Conservation (phyloP, 1,140 invertebrate genomes). For the Tetraneura akinire region DNA sequence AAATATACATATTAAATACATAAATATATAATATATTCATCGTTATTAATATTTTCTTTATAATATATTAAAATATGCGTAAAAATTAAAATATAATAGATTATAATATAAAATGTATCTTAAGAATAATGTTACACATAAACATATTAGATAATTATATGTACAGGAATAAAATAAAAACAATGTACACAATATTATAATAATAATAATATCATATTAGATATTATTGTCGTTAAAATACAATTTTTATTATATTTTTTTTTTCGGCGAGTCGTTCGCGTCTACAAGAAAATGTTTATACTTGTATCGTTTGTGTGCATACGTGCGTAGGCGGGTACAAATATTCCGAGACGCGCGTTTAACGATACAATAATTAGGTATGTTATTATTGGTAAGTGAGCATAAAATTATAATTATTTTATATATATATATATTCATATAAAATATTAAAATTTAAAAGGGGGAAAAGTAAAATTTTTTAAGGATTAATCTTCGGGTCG, state of each 20-base stretch:
- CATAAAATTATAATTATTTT: too few relatives aligned
- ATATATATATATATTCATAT: too few relatives aligned
- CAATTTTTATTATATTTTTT: too few relatives aligned
- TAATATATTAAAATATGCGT: background rate
- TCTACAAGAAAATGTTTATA: background rate
- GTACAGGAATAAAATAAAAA: constrained; percentile 25
- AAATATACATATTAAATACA: background rate
- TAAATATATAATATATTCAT: background rate
- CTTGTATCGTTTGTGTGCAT: too few relatives aligned
- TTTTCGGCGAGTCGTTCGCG: background rate
- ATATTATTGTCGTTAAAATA: background rate
- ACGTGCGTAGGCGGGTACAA: too few relatives aligned
- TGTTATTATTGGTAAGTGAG: too few relatives aligned
- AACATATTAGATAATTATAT: constrained; percentile 44
- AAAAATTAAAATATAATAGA: background rate
- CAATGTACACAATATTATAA: constrained; percentile 29
- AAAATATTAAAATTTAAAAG: too few relatives aligned
- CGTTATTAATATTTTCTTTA: background rate
- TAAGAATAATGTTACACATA: constrained; percentile 43
- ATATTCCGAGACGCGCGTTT: too few relatives aligned
- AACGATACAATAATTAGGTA: too few relatives aligned
- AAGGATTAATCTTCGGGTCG: background rate
- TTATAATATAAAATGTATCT: background rate
- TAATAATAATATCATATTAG: background rate
- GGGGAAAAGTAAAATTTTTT: background rate